Evolutionary conservation across 1,140 invertebrate species (phyloP).

Genomic region (Drosophila novamexicana): DNA sequence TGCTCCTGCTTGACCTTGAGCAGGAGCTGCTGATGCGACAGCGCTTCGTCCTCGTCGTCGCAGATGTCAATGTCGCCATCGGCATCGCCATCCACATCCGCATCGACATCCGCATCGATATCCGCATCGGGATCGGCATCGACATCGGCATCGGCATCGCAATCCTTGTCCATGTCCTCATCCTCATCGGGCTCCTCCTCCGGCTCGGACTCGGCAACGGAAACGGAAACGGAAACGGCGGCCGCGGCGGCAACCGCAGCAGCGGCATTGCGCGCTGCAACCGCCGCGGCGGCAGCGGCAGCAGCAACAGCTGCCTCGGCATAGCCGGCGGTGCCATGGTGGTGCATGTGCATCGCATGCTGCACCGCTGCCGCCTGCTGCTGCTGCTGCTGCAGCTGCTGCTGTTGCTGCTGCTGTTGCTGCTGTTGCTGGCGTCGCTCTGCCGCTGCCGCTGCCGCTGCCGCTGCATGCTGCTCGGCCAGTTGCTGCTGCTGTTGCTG

Average conservation of each 20-base stretch:
- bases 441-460: conserved; percentile 57
- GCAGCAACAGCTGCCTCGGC: conserved; percentile 74
- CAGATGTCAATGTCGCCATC: conserved; percentile 79
- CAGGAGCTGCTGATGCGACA: conserved; percentile 67
- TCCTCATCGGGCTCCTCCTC: conserved; percentile 60
- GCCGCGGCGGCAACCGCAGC: conserved; percentile 55
- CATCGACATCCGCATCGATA: conserved; percentile 22
- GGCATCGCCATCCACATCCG: conserved; percentile 41
- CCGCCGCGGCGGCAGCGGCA: conserved; percentile 66
- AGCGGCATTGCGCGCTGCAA: conserved; percentile 66
- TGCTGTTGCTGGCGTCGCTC: conserved; percentile 44
- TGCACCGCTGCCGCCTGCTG: conserved; percentile 54
- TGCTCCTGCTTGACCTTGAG: conserved; percentile 76
- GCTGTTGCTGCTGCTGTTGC: conserved; percentile 38
- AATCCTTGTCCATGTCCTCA: conserved; percentile 58
- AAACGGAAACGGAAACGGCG: conserved; percentile 48
- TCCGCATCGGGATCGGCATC: conserved; percentile 19
- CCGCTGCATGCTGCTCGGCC: conserved; percentile 49
- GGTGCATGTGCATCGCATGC: conserved; percentile 62
- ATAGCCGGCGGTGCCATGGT: conserved; percentile 56
- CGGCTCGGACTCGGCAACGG: conserved; percentile 57
- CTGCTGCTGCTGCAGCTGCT: conserved; percentile 47
- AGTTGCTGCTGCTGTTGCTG: conserved; percentile 66
- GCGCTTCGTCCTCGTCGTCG: conserved; percentile 70
- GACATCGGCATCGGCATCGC: conserved; percentile 30